Evolutionary conservation across 2,888 invertebrate genomes (phyloP).

Genomic region (Gymnocheta viridis): DNA sequence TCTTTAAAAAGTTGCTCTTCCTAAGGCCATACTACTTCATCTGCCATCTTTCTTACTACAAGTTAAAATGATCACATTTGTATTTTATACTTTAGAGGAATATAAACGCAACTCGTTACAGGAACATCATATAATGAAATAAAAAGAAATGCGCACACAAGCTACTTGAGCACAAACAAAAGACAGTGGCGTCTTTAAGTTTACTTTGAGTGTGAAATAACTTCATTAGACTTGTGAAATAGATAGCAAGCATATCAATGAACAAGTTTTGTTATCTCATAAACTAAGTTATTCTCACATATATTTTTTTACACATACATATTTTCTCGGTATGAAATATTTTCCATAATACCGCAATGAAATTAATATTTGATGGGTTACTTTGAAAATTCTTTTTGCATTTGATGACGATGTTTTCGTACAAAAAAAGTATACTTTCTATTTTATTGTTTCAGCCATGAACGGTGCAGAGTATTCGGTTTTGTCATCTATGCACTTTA

Average conservation of each 20-base stretch:
- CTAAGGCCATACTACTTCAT: conserved; percentile 69
- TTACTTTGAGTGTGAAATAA: not conserved
- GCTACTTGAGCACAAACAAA: conserved; percentile 56
- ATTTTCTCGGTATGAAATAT: too few species aligned
- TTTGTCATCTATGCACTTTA: too few species aligned
- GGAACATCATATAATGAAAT: conserved; percentile 55
- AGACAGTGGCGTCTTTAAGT: conserved; percentile 37
- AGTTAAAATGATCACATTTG: conserved; percentile 50
- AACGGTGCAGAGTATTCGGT: too few species aligned
- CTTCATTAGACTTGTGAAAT: not conserved
- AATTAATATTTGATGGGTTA: too few species aligned
- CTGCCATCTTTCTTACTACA: conserved; percentile 25
- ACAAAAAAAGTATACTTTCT: too few species aligned
- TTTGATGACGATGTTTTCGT: too few species aligned
- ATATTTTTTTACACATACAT: too few species aligned
- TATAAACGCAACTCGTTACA: conserved; percentile 65
- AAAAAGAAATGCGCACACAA: conserved; percentile 42
- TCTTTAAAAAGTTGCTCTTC: conserved; percentile 71
- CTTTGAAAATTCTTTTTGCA: too few species aligned
- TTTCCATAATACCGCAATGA: too few species aligned
- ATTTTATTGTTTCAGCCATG: too few species aligned
- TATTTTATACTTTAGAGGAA: conserved; percentile 32
- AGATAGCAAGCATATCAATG: not conserved
- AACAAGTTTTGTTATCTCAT: not conserved
- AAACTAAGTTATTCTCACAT: too few species aligned